These are phyloP conservation scores for Protomyctophum bolini DNA, from an alignment of 2,113 vertebrate species.

Conservation along the genomic window DNA sequence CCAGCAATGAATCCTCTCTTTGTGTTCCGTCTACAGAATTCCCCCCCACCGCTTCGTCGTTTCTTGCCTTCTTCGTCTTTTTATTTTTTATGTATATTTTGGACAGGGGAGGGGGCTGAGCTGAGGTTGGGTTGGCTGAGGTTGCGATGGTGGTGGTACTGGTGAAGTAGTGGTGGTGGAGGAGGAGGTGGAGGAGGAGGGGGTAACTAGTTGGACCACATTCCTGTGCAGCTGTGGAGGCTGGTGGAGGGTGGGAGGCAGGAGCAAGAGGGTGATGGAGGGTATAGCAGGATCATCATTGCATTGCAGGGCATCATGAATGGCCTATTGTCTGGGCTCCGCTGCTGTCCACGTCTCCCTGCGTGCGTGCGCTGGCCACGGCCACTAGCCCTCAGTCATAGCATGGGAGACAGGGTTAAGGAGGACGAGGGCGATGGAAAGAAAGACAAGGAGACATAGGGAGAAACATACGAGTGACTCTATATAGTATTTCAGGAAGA, in stretches of 20 bases:
- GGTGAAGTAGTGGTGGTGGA: conserved; percentile 55
- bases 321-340: conserved; percentile 78
- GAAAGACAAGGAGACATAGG: conserved; percentile 6
- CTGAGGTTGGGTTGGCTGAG: conserved; percentile 42
- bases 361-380: conserved; percentile 38
- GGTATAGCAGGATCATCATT: conserved; percentile 76
- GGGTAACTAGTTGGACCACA: conserved; percentile 81
- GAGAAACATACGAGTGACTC: conserved; percentile 12
- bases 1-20: conserved; percentile 81
- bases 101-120: conserved; percentile 44
- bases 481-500: background rate
- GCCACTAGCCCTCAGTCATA: conserved; percentile 62
- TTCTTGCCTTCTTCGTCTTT: conserved; percentile 67
- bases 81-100: conserved; percentile 57
- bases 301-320: conserved; percentile 80
- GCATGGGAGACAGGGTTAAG: conserved; percentile 21
- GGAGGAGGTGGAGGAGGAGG: conserved; percentile 41
- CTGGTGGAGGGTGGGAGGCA: conserved; percentile 66
- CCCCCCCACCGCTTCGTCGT: conserved; percentile 52
- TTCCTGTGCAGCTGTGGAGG: conserved; percentile 84
- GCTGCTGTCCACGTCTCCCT: conserved; percentile 73
- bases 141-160: conserved; percentile 46
- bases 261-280: conserved; percentile 37
- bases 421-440: conserved; percentile 18
- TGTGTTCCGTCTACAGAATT: conserved; percentile 73